Base-by-base conservation (phyloP, 2,113 vertebrate genomes). In the Tapirus terrestris region DNA sequence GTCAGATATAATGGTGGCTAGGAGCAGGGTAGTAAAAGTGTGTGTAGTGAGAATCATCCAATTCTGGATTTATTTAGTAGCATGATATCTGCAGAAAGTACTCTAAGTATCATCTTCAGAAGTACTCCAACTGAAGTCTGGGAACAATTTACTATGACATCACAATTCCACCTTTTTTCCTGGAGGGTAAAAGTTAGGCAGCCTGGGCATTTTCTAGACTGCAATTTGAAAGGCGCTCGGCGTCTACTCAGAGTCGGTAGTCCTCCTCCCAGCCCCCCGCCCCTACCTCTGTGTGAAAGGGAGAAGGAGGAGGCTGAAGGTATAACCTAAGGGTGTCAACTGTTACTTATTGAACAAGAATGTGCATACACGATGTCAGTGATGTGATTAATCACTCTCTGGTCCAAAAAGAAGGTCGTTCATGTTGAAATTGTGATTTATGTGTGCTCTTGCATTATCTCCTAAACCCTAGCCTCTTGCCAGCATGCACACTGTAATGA, bases 401-500 rank as follows among this genome's bases (percentile, higher is more conserved):
- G 86, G 63, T 80, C 93, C 95, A 80, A 91, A 97, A 90, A 85
- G 51, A 58, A 81, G 91, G 75, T 96, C 29, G 61, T 60, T 83
- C 81, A 10, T 72, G 91, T 68, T 97, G 95, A 97, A 97, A 96
- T 97, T 94, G 88, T 91, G 96, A 94, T 97, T 98, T 97, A 97
- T 97, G 76, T 94, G 63, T 85, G 65, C 67, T 85, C 81, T 97
- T 92, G 95, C 83, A 70, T 88, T 97, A 93, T 58, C 77, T 91
- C 48, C 36, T 93, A 96, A 89, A 98, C 96, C 93, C 96, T 96
- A 97, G 95, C 91, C 95, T 95, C 96, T 97, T 97, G 95, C 92
- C 91, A 97, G 96, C 91, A 61, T 92, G 96, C 83, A 87, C 91
- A 75, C 80, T 87, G 65, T 98, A 98, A 98, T 98, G 98, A 98